Conservation (phyloP, 2,797 vertebrate species). For the Karalla daura region DNA sequence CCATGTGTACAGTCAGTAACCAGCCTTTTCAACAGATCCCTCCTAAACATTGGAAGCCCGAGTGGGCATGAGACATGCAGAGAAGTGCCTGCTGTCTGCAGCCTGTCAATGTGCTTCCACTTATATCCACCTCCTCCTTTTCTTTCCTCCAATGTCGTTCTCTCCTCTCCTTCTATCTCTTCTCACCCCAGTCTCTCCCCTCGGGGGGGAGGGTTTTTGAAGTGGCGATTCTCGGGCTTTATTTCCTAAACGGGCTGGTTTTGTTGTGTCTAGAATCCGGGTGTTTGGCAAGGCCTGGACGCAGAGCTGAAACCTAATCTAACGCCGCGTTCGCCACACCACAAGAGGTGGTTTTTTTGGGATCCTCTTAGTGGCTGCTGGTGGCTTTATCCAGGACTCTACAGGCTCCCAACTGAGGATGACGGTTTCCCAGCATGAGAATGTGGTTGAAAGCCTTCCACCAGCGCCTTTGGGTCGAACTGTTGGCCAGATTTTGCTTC, state of each 20-base stretch:
- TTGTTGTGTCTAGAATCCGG: slow-evolving; percentile 78
- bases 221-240: slow-evolving; percentile 67
- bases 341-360: slow-evolving; percentile 65
- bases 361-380: slow-evolving; percentile 67
- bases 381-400: slow-evolving; percentile 57
- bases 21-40: slow-evolving; percentile 52
- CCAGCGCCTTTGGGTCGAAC: background rate
- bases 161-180: slow-evolving; percentile 41
- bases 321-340: slow-evolving; percentile 51
- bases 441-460: slow-evolving; percentile 25
- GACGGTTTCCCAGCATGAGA: slow-evolving; percentile 37
- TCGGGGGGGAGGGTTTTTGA: slow-evolving; percentile 65
- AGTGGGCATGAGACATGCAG: slow-evolving; percentile 42
- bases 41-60: slow-evolving; percentile 27
- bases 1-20: slow-evolving; percentile 24
- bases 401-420: slow-evolving; percentile 41
- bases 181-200: slow-evolving; percentile 39
- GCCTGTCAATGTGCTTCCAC: slow-evolving; percentile 76
- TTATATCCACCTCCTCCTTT: slow-evolving; percentile 50
- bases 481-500: slow-evolving; percentile 10
- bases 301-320: slow-evolving; percentile 67
- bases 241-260: slow-evolving; percentile 66
- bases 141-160: slow-evolving; percentile 39
- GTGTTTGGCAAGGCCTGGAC: slow-evolving; percentile 62
- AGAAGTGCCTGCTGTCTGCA: slow-evolving; percentile 63